Evolutionary conservation across 1,140 invertebrate species (phyloP).

Genomic region (Dendroctonus ponderosae): DNA sequence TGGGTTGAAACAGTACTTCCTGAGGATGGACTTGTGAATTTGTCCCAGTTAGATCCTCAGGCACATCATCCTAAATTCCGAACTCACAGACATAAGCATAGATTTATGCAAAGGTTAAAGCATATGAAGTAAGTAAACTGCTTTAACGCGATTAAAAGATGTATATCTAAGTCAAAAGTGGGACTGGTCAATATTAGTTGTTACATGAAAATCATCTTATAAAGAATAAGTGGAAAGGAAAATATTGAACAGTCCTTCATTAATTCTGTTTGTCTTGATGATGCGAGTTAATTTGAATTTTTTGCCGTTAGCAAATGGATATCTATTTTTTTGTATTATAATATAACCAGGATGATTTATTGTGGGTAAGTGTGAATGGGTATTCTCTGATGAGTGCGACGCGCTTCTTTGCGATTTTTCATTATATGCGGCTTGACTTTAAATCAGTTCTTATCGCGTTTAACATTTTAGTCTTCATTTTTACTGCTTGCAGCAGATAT

Average conservation of each 20-base stretch:
- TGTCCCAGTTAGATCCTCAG: constrained; percentile 77
- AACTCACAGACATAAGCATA: constrained; percentile 91
- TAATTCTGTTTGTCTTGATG: background rate
- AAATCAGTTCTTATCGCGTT: too few relatives aligned
- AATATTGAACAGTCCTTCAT: too few relatives aligned
- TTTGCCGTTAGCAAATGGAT: constrained; percentile 35
- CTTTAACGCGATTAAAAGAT: too few relatives aligned
- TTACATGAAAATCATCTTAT: too few relatives aligned
- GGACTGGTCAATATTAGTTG: too few relatives aligned
- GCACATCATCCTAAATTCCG: constrained; percentile 81
- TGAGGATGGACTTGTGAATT: constrained; percentile 89
- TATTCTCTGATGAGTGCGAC: constrained; percentile 28
- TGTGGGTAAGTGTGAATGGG: constrained; percentile 35
- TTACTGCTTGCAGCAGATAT: too few relatives aligned
- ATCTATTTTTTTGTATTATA: constrained; percentile 36
- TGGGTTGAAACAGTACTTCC: constrained; percentile 97
- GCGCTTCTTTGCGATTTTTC: constrained; percentile 31
- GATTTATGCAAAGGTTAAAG: constrained; percentile 93
- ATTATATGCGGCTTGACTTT: constrained; percentile 12
- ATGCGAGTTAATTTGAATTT: constrained; percentile 28
- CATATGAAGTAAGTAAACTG: constrained; percentile 80
- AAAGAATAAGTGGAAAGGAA: too few relatives aligned
- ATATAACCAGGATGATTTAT: constrained; percentile 34
- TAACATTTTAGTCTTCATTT: too few relatives aligned
- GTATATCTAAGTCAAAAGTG: too few relatives aligned